Percentiles rank a stretch among this genome's conserved stretches.
These are phyloP conservation scores for Boloria selene DNA, from an alignment of 2,888 invertebrate genomes.

Conservation along the genomic window DNA sequence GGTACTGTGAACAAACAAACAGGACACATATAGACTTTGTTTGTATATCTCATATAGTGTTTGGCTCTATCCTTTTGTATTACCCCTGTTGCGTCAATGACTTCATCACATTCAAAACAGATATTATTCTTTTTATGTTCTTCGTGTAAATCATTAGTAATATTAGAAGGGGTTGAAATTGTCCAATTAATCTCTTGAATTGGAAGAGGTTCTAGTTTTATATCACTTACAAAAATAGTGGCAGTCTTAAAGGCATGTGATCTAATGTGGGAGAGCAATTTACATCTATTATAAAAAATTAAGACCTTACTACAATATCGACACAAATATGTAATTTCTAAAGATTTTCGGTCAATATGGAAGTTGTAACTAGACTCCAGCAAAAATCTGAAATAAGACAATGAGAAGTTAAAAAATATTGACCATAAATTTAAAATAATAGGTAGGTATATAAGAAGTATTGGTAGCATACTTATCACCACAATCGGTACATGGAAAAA, in stretches of 20 bases:
- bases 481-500: slow-evolving; percentile 78
- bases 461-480: slow-evolving; percentile 72
- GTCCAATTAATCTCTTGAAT: slow-evolving; percentile 48
- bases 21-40: slow-evolving; percentile 61
- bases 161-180: neutral
- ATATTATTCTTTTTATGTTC: slow-evolving; percentile 10
- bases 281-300: slow-evolving; percentile 73
- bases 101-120: slow-evolving; percentile 34
- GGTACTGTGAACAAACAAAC: slow-evolving; percentile 71
- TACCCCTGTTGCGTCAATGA: slow-evolving; percentile 36
- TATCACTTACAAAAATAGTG: slow-evolving; percentile 71
- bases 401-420: slow-evolving; percentile 11
- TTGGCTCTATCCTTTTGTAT: slow-evolving; percentile 57
- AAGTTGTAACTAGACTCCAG: slow-evolving; percentile 65
- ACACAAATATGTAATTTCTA: slow-evolving; percentile 67
- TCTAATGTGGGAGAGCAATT: slow-evolving; percentile 74
- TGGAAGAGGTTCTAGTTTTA: slow-evolving; percentile 70
- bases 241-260: slow-evolving; percentile 72
- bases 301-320: slow-evolving; percentile 61
- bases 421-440: slow-evolving; percentile 11
- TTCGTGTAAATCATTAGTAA: neutral
- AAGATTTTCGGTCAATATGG: slow-evolving; percentile 70
- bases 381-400: slow-evolving; percentile 62
- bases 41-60: slow-evolving; percentile 66
- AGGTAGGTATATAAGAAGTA: neutral